These are phyloP conservation scores for Balaeniceps rex DNA, from an alignment of 2,113 vertebrate species.

Conservation along the genomic window DNA sequence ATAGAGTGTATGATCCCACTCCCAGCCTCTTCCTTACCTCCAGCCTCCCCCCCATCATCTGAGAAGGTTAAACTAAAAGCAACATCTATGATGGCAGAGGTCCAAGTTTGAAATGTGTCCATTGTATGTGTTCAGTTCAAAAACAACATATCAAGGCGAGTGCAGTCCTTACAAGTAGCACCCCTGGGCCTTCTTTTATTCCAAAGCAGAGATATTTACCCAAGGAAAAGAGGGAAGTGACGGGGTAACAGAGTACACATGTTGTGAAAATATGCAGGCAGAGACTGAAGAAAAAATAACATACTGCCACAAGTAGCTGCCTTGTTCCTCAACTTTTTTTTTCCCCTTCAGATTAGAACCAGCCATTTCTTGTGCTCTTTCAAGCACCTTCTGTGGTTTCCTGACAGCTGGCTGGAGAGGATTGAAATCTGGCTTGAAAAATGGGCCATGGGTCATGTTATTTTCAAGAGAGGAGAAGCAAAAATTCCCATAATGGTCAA, in stretches of 20 bases:
- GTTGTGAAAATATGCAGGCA: constrained; percentile 78
- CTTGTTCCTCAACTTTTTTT: constrained; percentile 76
- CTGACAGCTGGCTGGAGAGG: constrained; percentile 77
- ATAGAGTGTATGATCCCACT: neutral
- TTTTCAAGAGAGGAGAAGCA: constrained; percentile 38
- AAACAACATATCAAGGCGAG: constrained; percentile 60
- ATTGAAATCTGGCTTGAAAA: constrained; percentile 74
- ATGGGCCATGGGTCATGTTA: constrained; percentile 73
- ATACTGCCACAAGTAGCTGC: constrained; percentile 81
- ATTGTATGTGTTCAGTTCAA: constrained; percentile 47
- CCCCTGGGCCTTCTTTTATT: constrained; percentile 63
- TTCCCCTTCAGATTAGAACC: constrained; percentile 72
- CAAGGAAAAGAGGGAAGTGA: constrained; percentile 79
- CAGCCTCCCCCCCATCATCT: constrained; percentile 18
- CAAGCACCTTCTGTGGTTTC: constrained; percentile 80
- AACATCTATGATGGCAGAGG: constrained; percentile 33
- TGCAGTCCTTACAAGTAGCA: constrained; percentile 53
- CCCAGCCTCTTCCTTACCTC: constrained; percentile 30
- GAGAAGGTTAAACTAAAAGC: constrained; percentile 61
- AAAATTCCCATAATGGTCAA: constrained; percentile 61
- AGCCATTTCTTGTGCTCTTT: constrained; percentile 75
- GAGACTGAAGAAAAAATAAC: constrained; percentile 77
- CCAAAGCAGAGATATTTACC: constrained; percentile 75
- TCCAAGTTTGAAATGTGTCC: constrained; percentile 18
- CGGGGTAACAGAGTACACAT: constrained; percentile 76